Base-by-base conservation (phyloP, 1,140 invertebrate species). In the Chionoecetes opilio region DNA sequence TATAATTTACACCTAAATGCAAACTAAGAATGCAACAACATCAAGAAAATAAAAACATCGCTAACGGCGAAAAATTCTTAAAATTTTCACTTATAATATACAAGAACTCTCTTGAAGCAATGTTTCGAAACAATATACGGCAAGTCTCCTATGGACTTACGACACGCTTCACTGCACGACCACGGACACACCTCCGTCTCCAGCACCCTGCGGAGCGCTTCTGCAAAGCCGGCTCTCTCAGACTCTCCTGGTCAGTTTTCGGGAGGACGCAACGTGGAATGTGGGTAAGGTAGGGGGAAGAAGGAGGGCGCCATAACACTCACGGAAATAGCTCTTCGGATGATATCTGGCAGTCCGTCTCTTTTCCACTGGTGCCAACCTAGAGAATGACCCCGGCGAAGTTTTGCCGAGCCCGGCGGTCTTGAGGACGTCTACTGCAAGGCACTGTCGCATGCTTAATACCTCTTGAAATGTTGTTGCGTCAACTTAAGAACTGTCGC, bases 111-210 rank as follows among this genome's bases (percentile, higher is more conserved):
- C 32, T 21, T 35, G 37, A 17, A 26, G 85, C 17, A 38, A 14
- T 53, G 46, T 21, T 87, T 35, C 34, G 32, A 87, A 38, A 2
- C 34, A n/a, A 84, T n/a, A n/a, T n/a, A n/a, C 5, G 32, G 82
- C 82, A 84, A n/a, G 82, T 34, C 26, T 87, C 9, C 21, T n/a
- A 9, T 31, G 11, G 46, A 91, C 90, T 91, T 91, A 91, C 90
- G 53, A 91, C 90, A 63, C 38, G 53, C 53, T 75, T 91, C 90
- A 46, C 90, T 53, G 90, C 90, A 91, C 90, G 32, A n/a, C 90
- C 90, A 75, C 90, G 53, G 34, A 46, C 90, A 91, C 90, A 63
- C 90, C 90, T 53, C 90, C 90, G 38, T 91, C 90, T 31, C 90
- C 38, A 75, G 34, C 90, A 91, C 90, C 90, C 53, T 53, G 38